These are phyloP conservation scores for Protomyctophum bolini DNA, from an alignment of 2,113 vertebrate species.

Conservation along the genomic window DNA sequence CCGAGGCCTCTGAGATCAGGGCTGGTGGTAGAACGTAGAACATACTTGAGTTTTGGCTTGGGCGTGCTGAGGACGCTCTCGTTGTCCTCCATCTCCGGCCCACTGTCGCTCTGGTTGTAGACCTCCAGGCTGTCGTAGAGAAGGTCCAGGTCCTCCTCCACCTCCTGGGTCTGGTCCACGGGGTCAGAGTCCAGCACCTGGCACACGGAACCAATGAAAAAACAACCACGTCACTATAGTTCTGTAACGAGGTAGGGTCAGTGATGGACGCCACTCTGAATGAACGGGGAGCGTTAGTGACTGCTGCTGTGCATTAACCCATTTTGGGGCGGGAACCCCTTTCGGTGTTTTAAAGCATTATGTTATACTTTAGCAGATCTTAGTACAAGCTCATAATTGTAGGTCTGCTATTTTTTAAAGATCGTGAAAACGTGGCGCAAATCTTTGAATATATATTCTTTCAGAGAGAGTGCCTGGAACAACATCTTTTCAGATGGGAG, in stretches of 20 bases:
- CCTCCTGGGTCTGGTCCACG: conserved; percentile 81
- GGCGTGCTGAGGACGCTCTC: conserved; percentile 82
- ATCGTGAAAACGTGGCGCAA: too few relatives aligned
- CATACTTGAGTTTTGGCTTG: conserved; percentile 82
- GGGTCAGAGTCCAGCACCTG: conserved; percentile 84
- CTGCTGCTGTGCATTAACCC: conserved; percentile 22
- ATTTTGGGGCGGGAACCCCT: too few relatives aligned
- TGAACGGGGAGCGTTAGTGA: conserved; percentile 21
- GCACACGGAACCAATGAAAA: not conserved
- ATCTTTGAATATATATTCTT: too few relatives aligned
- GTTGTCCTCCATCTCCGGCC: conserved; percentile 82
- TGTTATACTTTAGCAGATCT: too few relatives aligned
- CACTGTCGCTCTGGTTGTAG: conserved; percentile 83
- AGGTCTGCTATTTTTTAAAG: too few relatives aligned
- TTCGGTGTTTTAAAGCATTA: too few relatives aligned
- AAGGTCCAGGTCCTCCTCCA: conserved; percentile 82
- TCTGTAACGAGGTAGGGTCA: conserved; percentile 30
- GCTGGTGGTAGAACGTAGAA: not conserved
- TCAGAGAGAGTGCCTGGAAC: too few relatives aligned
- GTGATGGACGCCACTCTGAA: conserved; percentile 34
- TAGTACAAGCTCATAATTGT: too few relatives aligned
- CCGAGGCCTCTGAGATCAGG: not conserved
- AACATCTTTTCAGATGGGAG: too few relatives aligned
- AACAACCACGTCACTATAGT: conserved; percentile 16
- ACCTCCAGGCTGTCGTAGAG: conserved; percentile 82